A percentile compares a stretch with the other conserved stretches of the same genome.
phyloP scores from a whole-genome alignment of 2,888 invertebrate species.

The Cheilosia urbana region DNA sequence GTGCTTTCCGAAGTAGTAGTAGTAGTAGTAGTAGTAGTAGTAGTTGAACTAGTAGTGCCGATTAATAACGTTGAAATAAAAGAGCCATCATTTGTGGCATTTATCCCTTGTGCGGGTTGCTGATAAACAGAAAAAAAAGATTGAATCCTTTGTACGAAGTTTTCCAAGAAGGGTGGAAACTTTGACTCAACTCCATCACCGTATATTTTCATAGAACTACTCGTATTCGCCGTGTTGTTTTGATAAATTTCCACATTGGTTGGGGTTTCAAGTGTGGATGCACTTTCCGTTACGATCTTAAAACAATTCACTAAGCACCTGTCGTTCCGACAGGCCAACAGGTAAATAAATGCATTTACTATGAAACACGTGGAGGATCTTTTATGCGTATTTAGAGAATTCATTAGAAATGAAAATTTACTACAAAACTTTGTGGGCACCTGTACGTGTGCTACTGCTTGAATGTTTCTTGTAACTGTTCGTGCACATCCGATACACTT shows the following conservation, averaged over 20 bases:
- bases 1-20: constrained; percentile 6
- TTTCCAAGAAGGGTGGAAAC: constrained; percentile 89
- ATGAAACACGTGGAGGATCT: constrained; percentile 2
- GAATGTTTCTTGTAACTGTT: constrained; percentile 27
- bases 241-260: too few relatives aligned
- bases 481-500: neutral
- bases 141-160: constrained; percentile 88
- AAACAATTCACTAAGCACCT: constrained; percentile 29
- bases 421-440: neutral
- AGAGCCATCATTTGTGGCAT: constrained; percentile 47
- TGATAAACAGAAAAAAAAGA: constrained; percentile 88
- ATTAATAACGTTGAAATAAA: neutral
- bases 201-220: constrained; percentile 79
- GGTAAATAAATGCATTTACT: constrained; percentile 6
- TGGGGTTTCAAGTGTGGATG: neutral
- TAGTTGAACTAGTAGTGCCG: constrained; percentile 5
- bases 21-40: constrained; percentile 6
- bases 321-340: constrained; percentile 1
- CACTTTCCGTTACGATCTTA: neutral
- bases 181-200: constrained; percentile 84
- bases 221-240: neutral
- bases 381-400: neutral
- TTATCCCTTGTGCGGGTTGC: constrained; percentile 85
- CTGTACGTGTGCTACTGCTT: constrained; percentile 1
- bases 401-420: neutral